Base-by-base conservation (phyloP, 2,888 invertebrate species). In the Arenicola marina region DNA sequence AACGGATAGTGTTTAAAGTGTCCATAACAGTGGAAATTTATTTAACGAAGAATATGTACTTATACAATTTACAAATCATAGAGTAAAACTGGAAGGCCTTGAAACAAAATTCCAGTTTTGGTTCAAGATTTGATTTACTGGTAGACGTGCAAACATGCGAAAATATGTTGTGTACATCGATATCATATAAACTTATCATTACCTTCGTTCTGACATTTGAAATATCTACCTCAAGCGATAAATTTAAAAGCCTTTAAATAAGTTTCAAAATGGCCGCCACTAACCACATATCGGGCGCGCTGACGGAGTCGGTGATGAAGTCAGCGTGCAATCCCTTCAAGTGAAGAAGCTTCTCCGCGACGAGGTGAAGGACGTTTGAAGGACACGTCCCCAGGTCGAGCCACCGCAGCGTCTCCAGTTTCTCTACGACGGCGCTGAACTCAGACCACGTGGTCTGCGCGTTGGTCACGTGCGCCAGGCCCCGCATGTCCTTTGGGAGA, bases 371-470 rank as follows among this genome's bases (percentile, higher is more conserved):
- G 7, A 77, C 71, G 4, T 68, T 61, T 3, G 73, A 69, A 4
- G 79, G 77, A n/a, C 76, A 75, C 51, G 71, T 63, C 29, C 75
- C 75, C 66, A 79, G 76, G 29, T 72, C 61, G n/a, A 79, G 63
- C 38, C 67, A 61, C 31, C 65, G 68, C 43, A 79, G 60, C 18
- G 51, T 63, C 4, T 55, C 53, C 31, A 77, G 61, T n/a, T 71
- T 62, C 24, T 66, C 67, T n/a, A 78, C 60, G 24, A 70, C 62
- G 26, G 72, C 70, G 4, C 72, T 65, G 44, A 79, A 58, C 61
- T 75, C 69, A 51, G 75, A 72, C 79, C 79, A 79, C 0, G 75
- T 75, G 38, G 70, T 54, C 59, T 73, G 75, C 29, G 66, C 58
- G 60, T 76, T 76, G 26, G 69, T 70, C 51, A 56, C 59, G 56